Conservation (phyloP, 2,888 invertebrate species). For the Anodontia alba region DNA sequence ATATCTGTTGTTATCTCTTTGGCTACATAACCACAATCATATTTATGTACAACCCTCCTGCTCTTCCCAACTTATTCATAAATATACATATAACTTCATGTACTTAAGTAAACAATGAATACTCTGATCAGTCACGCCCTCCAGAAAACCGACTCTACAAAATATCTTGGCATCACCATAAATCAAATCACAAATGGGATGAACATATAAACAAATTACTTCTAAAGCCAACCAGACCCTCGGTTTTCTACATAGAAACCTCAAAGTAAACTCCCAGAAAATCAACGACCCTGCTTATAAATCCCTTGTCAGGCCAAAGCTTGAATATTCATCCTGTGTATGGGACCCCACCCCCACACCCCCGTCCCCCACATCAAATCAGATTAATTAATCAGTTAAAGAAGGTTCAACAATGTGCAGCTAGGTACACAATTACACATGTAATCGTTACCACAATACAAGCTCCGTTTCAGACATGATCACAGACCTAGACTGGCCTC, state of each 20-base stretch:
- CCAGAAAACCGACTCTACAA: background rate
- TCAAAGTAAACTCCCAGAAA: conserved; percentile 13
- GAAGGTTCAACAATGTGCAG: conserved; percentile 23
- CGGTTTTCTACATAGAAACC: conserved; percentile 18
- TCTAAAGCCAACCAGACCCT: background rate
- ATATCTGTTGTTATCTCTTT: too few relatives aligned
- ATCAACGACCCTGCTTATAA: conserved; percentile 23
- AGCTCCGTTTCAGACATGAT: background rate
- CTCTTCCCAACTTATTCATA: too few relatives aligned
- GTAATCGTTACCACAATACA: background rate
- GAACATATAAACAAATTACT: background rate
- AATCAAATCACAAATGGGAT: background rate
- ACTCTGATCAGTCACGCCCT: background rate
- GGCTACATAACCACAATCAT: too few relatives aligned
- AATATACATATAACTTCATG: too few relatives aligned
- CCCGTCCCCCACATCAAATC: background rate
- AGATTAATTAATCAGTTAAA: conserved; percentile 20
- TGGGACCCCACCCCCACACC: too few relatives aligned
- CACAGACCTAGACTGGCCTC: conserved; percentile 16
- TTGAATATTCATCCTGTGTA: conserved; percentile 22
- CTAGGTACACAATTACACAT: background rate
- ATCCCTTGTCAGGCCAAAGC: conserved; percentile 26
- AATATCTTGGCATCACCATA: background rate
- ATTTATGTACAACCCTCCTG: too few relatives aligned
- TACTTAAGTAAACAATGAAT: too few relatives aligned